Conservation (phyloP, 2,113 vertebrate genomes). For the Pollimyrus isidori region DNA sequence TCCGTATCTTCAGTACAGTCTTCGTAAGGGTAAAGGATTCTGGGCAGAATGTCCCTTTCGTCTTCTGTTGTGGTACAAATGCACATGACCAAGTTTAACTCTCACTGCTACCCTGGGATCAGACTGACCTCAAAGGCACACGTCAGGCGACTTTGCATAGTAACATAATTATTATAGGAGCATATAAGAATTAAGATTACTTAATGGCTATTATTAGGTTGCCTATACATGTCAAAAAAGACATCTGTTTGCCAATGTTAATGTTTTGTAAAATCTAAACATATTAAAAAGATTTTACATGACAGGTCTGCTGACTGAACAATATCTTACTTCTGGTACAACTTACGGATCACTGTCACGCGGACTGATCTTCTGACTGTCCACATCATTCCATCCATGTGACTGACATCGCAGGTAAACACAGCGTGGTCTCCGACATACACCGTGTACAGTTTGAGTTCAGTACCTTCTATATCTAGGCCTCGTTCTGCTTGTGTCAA, state of each 20-base stretch:
- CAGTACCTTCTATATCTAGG: not conserved
- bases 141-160: too few species aligned
- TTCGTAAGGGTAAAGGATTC: conserved; percentile 24
- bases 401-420: conserved; percentile 66
- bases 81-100: not conserved
- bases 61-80: conserved; percentile 23
- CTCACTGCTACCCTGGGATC: too few species aligned
- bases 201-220: not conserved
- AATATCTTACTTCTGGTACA: not conserved
- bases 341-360: conserved; percentile 41
- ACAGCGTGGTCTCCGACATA: conserved; percentile 42
- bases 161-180: too few species aligned
- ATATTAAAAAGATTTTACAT: not conserved
- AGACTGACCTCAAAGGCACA: too few species aligned
- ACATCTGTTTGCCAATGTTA: not conserved
- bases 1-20: conserved; percentile 34
- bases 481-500: not conserved
- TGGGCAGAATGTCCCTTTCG: not conserved
- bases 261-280: not conserved
- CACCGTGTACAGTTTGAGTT: conserved; percentile 45
- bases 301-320: not conserved
- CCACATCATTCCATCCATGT: conserved; percentile 48
- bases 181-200: not conserved
- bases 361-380: conserved; percentile 60
- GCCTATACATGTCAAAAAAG: not conserved